Base-by-base conservation (phyloP, 2,797 vertebrate genomes). In the Rhyacichthys aspro region DNA sequence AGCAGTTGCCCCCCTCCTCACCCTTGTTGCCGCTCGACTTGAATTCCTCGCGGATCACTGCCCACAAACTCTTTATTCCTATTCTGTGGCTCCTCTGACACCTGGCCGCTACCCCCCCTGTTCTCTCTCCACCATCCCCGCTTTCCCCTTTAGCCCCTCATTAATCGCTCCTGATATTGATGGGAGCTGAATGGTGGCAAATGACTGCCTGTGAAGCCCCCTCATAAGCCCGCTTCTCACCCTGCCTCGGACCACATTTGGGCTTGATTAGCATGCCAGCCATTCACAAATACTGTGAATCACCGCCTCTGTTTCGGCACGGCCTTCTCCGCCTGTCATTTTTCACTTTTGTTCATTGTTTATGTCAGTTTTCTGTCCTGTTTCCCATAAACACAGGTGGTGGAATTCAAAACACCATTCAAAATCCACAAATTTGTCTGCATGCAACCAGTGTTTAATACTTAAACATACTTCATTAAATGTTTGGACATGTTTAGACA, bases 111-210 rank as follows among this genome's bases (percentile, higher is more conserved):
- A 43, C 79, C 67, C 72, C 77, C 33, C 49, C 54, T 5, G 49
- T 63, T 61, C 72, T 63, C 65, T 58, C 57, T 70, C 59, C 66
- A 70, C 78, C 74, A 74, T 73, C 78, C 68, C 69, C 23, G 39
- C 67, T 53, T 69, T 60, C 76, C 76, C 74, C 70, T 69, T 63
- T 23, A 64, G 74, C 56, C 84, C 85, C 90, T 92, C 92, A 93
- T 93, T 93, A 94, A 92, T 92, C 85, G 84, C 59, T 41, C 76
- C 90, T 93, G 92, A 93, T 93, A 93, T 93, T 93, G 91, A 93
- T 93, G 91, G 87, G 86, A 93, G 82, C 73, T 92, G 92, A 93
- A 91, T 82, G 85, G 84, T 87, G 88, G 89, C 86, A 88, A 91
- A 91, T 90, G 84, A 84, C 84, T 69, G 86, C 84, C 82, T 79